phyloP scores from a whole-genome alignment of 1,140 invertebrate genomes.

The Drosophila melanogaster region Release_6_plus_ISO1_MT NT_037436.4:12975001-12975500 shows the following conservation, averaged over 20 bases:
- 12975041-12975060: constrained; percentile 67
- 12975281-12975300: no score
- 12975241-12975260: no score
- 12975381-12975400: constrained; percentile 10
- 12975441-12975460: constrained; percentile 72
- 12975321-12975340: no score
- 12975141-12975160: constrained; percentile 42
- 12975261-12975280: no score
- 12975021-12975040: constrained; percentile 66
- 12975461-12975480: constrained; percentile 65
- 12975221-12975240: no score
- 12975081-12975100: constrained; percentile 60
- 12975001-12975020: constrained; percentile 24
- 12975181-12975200: constrained; percentile 7
- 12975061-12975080: constrained; percentile 81
- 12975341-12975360: neutral
- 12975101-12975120: constrained; percentile 66
- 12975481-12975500: constrained; percentile 40
- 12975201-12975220: no score
- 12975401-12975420: neutral
- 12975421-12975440: constrained; percentile 44
- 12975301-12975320: no score
- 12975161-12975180: constrained; percentile 15
- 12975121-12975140: constrained; percentile 77
- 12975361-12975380: neutral